These are phyloP conservation scores for Troilus luridus DNA, from an alignment of 2,888 invertebrate species.

Conservation along the genomic window DNA sequence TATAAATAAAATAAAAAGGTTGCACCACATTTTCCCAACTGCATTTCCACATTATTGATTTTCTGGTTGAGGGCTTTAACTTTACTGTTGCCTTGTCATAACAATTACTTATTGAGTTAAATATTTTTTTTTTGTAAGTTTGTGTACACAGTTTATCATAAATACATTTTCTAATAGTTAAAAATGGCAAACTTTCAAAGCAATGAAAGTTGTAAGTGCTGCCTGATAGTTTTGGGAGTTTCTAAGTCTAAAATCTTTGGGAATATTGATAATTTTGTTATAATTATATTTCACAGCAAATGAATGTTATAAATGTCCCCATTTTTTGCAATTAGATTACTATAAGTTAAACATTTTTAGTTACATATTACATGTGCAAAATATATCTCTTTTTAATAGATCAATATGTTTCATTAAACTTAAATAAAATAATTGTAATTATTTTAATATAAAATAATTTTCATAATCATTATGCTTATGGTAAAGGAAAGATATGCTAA, in stretches of 20 bases:
- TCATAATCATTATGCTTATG: neutral
- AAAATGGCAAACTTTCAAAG: neutral
- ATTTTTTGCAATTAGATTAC: neutral
- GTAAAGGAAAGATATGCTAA: neutral
- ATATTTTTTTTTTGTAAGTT: neutral
- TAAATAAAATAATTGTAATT: neutral
- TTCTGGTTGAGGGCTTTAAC: conserved; percentile 55
- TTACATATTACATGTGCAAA: neutral
- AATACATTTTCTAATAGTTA: neutral
- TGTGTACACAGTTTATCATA: neutral
- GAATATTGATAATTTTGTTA: neutral
- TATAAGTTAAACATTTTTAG: neutral
- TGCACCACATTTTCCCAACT: conserved; percentile 58
- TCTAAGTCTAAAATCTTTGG: neutral
- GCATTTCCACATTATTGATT: conserved; percentile 58
- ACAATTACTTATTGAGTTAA: conserved; percentile 21
- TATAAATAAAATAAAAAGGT: neutral
- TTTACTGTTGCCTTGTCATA: conserved; percentile 38
- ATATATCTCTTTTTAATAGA: neutral
- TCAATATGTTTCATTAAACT: neutral
- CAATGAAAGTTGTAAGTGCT: neutral
- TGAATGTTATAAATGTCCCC: neutral
- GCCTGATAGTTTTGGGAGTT: neutral
- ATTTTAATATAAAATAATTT: neutral
- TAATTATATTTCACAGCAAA: neutral